Percentiles rank a stretch among this genome's conserved stretches.
Evolutionary conservation across 2,797 vertebrate species (phyloP).

Genomic region (Bradypodion ventrale): DNA sequence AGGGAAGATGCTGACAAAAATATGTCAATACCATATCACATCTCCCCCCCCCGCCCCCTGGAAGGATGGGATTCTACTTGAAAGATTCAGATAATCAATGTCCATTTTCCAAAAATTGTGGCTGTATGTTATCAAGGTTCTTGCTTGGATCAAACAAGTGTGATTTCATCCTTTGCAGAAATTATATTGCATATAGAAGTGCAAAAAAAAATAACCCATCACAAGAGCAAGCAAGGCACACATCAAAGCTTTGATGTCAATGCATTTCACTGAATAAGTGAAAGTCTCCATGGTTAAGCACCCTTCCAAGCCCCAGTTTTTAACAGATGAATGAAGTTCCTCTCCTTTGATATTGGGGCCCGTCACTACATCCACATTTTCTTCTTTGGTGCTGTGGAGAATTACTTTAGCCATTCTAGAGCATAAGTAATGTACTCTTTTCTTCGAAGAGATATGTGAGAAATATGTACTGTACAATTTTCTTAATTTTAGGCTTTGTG

Average conservation of each 20-base stretch:
- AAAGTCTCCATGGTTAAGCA: no score
- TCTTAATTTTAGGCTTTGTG: neutral
- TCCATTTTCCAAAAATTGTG: neutral
- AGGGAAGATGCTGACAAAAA: slow-evolving; percentile 43
- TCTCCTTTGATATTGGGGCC: no score
- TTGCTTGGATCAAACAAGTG: neutral
- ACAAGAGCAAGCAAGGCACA: neutral
- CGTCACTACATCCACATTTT: no score
- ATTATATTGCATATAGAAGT: neutral
- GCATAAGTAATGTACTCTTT: no score
- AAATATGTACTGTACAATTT: no score
- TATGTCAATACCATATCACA: slow-evolving; percentile 36
- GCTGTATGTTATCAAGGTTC: neutral
- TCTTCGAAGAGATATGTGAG: no score
- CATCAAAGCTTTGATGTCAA: neutral
- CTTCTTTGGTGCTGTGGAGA: no score
- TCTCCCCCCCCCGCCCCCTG: no score
- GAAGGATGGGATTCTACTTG: neutral
- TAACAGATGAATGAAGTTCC: no score
- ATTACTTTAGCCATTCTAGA: no score
- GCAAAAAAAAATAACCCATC: neutral
- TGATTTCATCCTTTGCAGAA: neutral
- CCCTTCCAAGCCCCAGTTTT: no score
- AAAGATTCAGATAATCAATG: slow-evolving; percentile 1
- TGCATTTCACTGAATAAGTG: neutral